Base-by-base conservation (phyloP, 2,888 invertebrate species). In the Aquatica leii region DNA sequence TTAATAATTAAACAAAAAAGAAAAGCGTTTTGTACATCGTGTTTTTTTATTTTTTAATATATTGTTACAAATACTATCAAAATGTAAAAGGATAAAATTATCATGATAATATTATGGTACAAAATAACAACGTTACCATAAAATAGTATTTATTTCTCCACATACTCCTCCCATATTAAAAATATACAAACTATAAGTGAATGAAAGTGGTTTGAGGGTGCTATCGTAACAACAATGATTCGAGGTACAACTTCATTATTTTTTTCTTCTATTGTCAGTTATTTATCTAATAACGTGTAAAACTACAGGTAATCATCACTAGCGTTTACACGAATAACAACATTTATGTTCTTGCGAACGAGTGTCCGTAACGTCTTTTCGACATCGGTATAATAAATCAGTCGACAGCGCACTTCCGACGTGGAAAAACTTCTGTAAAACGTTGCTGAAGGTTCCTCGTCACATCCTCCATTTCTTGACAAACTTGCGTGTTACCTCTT, bases 311-410 rank as follows among this genome's bases (percentile, higher is more conserved):
- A 60, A 56, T 49, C 24, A 55, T 53, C 65, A 61, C 58, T 65
- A 62, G 61, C 50, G 57, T 65, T 65, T 61, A 65, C 61, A 65
- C 61, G 51, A 54, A 53, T 58, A 61, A 65, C 65, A 65, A 64
- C 59, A 58, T 54, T 57, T 49, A 52, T 14, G 50, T 58, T 52
- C 53, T 58, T 62, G 43, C 51, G 50, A 61, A 58, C 53, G 65
- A n/a, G n/a, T n/a, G n/a, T 61, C 54, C 58, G 54, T 54, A 55
- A 65, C 54, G 43, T 61, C 49, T 54, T 51, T 56, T 48, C 50
- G 53, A 57, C 54, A 61, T 57, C 65, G 52, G 50, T 49, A 37
- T 50, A 50, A 50, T 50, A 43, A n/a, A 59, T 54, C 59, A 64
- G 56, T 59, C 56, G 59, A 59, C 54, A 59, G 56, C 59, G 51